Conservation (phyloP, 2,888 invertebrate genomes). For the Nomada goodeniana region DNA sequence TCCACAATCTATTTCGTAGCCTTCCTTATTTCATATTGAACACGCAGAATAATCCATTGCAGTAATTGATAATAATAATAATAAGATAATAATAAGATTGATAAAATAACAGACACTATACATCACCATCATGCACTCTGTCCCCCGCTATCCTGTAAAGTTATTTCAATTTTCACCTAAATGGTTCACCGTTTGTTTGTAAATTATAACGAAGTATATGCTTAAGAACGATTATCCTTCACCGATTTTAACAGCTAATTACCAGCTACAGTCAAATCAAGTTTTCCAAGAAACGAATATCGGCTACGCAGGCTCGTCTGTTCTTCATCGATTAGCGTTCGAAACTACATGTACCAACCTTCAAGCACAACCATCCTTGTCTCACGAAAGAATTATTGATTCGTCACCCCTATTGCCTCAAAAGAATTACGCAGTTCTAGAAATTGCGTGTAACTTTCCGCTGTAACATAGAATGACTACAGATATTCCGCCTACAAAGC, state of each 20-base stretch:
- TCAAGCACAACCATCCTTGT: constrained; percentile 31
- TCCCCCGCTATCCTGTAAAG: too few relatives aligned
- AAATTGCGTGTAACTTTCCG: not conserved
- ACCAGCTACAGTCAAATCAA: constrained; percentile 56
- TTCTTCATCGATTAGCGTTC: constrained; percentile 57
- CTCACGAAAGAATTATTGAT: constrained; percentile 36
- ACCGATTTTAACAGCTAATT: constrained; percentile 54
- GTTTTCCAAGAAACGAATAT: constrained; percentile 42
- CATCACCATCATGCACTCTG: too few relatives aligned
- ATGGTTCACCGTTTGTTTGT: not conserved
- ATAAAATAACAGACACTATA: too few relatives aligned
- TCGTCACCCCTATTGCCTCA: constrained; percentile 31
- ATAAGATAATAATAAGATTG: too few relatives aligned
- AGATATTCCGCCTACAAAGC: too few relatives aligned
- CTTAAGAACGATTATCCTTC: constrained; percentile 38
- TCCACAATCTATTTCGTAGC: not conserved
- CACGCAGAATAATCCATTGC: too few relatives aligned
- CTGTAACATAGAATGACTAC: too few relatives aligned
- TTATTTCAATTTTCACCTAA: not conserved
- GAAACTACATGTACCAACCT: constrained; percentile 36
- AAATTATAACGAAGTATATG: not conserved
- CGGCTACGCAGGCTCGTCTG: constrained; percentile 53
- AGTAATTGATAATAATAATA: too few relatives aligned
- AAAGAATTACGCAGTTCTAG: constrained; percentile 1
- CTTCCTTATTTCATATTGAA: too few relatives aligned